These are phyloP conservation scores for Drosophila infuscata DNA, from an alignment of 2,888 invertebrate genomes.

Conservation along the genomic window DNA sequence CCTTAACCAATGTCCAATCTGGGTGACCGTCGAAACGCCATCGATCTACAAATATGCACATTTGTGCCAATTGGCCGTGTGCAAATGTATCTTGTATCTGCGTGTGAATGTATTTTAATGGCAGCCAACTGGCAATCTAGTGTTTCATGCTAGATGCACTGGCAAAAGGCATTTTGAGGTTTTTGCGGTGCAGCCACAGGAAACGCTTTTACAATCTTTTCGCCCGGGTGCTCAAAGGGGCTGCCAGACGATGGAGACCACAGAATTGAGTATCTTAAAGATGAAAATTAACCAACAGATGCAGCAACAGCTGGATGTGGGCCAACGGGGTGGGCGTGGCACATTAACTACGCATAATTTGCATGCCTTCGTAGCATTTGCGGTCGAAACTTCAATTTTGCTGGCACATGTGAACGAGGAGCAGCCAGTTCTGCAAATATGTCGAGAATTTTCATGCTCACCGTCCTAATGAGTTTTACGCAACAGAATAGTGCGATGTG, in stretches of 20 bases:
- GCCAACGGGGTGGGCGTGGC: conserved; percentile 31
- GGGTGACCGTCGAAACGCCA: conserved; percentile 11
- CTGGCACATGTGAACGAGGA: conserved; percentile 49
- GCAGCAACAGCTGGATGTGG: conserved; percentile 7
- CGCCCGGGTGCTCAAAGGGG: conserved; percentile 39
- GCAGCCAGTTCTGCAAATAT: conserved; percentile 58
- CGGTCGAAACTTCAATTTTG: conserved; percentile 71
- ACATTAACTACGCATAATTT: conserved; percentile 74
- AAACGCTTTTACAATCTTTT: conserved; percentile 63
- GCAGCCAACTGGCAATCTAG: conserved; percentile 20
- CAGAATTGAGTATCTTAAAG: conserved; percentile 78
- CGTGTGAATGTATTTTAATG: conserved; percentile 34
- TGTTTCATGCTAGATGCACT: conserved; percentile 40
- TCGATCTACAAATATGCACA: conserved; percentile 18
- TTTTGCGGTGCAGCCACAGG: conserved; percentile 61
- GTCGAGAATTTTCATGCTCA: conserved; percentile 57
- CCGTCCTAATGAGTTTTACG: conserved; percentile 71
- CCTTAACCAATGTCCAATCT: conserved; percentile 16
- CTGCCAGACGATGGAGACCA: conserved; percentile 47
- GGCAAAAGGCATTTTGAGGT: conserved; percentile 71
- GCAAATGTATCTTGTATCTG: conserved; percentile 17
- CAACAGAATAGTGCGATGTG: conserved; percentile 29
- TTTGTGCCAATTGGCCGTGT: conserved; percentile 20
- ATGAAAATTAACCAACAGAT: conserved; percentile 74
- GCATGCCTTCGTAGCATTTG: conserved; percentile 71